phyloP scores from a whole-genome alignment of 2,797 vertebrate species.

The Darevskia nairensis region DNA sequence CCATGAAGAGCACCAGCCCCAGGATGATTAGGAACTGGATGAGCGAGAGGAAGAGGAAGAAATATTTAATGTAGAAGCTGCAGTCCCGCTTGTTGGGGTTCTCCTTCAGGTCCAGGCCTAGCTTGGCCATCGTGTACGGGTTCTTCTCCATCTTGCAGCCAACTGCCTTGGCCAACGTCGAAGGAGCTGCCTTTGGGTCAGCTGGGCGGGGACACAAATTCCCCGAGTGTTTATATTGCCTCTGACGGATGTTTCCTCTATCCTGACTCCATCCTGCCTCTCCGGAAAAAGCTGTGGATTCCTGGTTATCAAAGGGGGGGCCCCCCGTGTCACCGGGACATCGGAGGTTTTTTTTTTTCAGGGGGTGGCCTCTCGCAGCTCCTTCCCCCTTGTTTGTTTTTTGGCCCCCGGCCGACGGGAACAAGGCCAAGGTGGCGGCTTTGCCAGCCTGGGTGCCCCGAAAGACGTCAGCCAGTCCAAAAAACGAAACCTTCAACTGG shows the following conservation, averaged over 20 bases:
- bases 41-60: slow-evolving; percentile 93
- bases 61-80: slow-evolving; percentile 89
- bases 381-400: background rate
- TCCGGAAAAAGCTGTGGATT: slow-evolving; percentile 55
- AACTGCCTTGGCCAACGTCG: slow-evolving; percentile 61
- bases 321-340: too few species aligned
- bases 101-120: slow-evolving; percentile 72
- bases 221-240: slow-evolving; percentile 79
- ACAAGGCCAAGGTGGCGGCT: too few species aligned
- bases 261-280: slow-evolving; percentile 74
- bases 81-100: slow-evolving; percentile 79
- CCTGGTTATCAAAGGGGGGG: slow-evolving; percentile 33
- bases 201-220: slow-evolving; percentile 37
- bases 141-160: slow-evolving; percentile 39
- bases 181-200: slow-evolving; percentile 3
- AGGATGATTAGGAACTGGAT: slow-evolving; percentile 95
- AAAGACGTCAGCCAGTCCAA: too few species aligned
- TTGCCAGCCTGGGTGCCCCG: too few species aligned
- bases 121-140: slow-evolving; percentile 78
- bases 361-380: too few species aligned
- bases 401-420: too few species aligned
- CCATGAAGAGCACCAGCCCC: slow-evolving; percentile 94
- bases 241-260: slow-evolving; percentile 74
- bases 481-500: too few species aligned
- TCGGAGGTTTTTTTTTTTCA: background rate